phyloP scores from a whole-genome alignment of 2,113 vertebrate genomes.

The Bufo gargarizans region DNA sequence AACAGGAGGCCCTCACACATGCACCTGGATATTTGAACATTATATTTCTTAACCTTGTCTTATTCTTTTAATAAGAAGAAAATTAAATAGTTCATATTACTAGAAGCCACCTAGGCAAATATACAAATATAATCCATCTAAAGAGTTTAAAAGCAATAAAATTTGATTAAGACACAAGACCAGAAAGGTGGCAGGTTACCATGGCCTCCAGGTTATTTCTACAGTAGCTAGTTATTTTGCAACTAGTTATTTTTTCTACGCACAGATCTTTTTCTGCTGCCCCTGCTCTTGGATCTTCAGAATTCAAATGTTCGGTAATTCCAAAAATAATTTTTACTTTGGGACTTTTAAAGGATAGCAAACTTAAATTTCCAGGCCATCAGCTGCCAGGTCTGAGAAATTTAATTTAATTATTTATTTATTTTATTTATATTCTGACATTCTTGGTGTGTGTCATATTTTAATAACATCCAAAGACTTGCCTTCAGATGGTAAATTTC shows the following conservation, averaged over 20 bases:
- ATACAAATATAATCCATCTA: background rate
- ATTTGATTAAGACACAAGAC: background rate
- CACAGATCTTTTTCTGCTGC: background rate
- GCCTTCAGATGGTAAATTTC: background rate
- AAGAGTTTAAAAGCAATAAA: background rate
- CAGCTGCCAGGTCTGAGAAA: background rate
- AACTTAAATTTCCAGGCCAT: background rate
- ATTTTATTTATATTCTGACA: background rate
- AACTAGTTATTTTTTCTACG: background rate
- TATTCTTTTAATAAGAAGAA: background rate
- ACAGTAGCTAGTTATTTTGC: background rate
- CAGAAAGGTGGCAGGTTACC: background rate
- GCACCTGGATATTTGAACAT: background rate
- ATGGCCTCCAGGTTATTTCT: background rate
- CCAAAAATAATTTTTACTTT: background rate
- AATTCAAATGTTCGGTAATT: background rate
- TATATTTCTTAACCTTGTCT: background rate
- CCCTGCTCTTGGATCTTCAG: background rate
- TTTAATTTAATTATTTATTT: background rate
- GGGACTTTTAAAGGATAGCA: background rate
- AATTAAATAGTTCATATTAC: background rate
- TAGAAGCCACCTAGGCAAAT: background rate
- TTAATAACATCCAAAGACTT: background rate
- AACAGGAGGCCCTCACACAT: too few species aligned
- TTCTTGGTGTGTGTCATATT: background rate